A percentile compares a stretch with the other conserved stretches of the same genome.
These are phyloP conservation scores for Microplitis manilae DNA, from an alignment of 2,888 invertebrate genomes.

Conservation along the genomic window DNA sequence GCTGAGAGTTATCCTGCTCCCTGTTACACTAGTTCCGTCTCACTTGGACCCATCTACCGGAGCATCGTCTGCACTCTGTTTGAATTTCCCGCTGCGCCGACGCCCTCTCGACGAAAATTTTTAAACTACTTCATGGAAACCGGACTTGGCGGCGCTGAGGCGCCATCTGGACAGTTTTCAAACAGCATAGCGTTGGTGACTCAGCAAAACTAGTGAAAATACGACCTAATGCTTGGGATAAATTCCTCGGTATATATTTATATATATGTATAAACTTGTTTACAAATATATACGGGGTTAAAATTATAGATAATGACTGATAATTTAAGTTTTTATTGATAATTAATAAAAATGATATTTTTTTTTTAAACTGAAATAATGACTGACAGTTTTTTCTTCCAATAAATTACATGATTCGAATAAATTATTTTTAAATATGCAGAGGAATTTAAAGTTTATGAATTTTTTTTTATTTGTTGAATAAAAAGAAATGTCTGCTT, in stretches of 20 bases:
- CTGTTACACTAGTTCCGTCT: conserved; percentile 15
- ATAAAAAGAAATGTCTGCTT: no score
- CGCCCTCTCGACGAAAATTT: conserved; percentile 26
- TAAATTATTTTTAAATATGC: no score
- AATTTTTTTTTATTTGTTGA: no score
- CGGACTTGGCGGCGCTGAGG: not conserved
- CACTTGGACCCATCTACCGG: not conserved
- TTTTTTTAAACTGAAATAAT: not conserved
- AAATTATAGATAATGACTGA: conserved; percentile 1
- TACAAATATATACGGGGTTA: not conserved
- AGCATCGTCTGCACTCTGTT: not conserved
- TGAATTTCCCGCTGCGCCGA: not conserved
- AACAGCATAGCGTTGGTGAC: not conserved
- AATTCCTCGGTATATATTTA: no score
- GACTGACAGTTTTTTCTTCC: no score
- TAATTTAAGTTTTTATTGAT: not conserved
- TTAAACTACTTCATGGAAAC: conserved; percentile 4
- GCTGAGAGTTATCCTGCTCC: conserved; percentile 30
- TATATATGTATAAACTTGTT: no score
- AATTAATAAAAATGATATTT: not conserved
- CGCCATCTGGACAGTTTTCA: not conserved
- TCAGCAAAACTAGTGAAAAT: not conserved
- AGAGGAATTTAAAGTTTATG: no score
- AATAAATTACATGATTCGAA: no score
- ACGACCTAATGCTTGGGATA: not conserved